Conservation (phyloP, 2,888 invertebrate genomes). For the Subacronicta megacephala region DNA sequence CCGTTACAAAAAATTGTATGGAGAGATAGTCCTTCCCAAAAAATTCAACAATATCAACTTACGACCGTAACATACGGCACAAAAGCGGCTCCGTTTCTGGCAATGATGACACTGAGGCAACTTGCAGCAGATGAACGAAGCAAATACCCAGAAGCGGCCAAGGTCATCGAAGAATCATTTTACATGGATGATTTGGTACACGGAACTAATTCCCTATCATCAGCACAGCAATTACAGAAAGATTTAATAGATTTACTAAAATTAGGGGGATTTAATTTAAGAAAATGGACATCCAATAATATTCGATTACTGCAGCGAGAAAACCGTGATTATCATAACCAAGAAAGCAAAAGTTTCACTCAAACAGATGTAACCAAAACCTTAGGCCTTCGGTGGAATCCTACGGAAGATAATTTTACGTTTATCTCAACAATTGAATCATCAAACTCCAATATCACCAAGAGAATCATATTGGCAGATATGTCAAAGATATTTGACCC, state of each 20-base stretch:
- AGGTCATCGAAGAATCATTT: too few relatives aligned
- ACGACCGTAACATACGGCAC: too few relatives aligned
- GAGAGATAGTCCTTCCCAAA: conserved; percentile 2
- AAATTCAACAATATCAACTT: conserved; percentile 2
- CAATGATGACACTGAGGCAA: too few relatives aligned
- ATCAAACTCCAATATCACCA: conserved; percentile 14
- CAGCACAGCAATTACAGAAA: conserved; percentile 1
- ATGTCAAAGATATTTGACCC: conserved; percentile 42
- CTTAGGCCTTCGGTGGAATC: conserved; percentile 35
- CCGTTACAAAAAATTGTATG: conserved; percentile 7
- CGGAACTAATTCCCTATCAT: background rate
- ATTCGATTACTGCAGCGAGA: background rate
- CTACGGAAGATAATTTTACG: conserved; percentile 21
- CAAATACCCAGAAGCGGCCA: too few relatives aligned
- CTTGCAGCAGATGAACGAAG: too few relatives aligned
- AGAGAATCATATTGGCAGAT: conserved; percentile 29
- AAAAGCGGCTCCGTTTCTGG: too few relatives aligned
- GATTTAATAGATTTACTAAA: conserved; percentile 5
- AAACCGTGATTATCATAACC: background rate
- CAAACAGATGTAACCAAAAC: conserved; percentile 21
- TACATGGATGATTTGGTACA: too few relatives aligned
- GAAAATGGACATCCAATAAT: conserved; percentile 5
- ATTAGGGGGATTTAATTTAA: conserved; percentile 7
- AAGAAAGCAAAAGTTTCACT: conserved; percentile 15
- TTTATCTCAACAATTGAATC: conserved; percentile 13